Percentiles rank a stretch among this genome's conserved stretches.
These are phyloP conservation scores for Acrossocheilus wenchowensis DNA, from an alignment of 2,797 vertebrate species.

Conservation along the genomic window DNA sequence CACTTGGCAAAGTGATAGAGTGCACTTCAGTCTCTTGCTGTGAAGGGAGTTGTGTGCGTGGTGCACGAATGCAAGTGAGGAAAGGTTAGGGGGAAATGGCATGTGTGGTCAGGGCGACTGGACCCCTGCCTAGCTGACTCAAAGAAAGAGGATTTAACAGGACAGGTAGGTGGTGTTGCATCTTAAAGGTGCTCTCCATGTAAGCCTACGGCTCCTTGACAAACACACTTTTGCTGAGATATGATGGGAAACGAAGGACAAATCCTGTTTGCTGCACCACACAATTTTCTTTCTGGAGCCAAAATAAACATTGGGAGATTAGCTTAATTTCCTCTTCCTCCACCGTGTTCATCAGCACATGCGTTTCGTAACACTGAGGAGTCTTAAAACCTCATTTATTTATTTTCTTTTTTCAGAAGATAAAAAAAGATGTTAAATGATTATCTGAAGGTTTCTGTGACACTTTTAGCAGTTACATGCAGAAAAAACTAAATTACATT, in stretches of 20 bases:
- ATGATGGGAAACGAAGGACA: slow-evolving; percentile 19
- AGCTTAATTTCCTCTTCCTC: slow-evolving; percentile 46
- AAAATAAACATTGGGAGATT: slow-evolving; percentile 37
- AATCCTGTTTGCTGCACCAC: slow-evolving; percentile 16
- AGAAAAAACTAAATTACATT: too few relatives aligned
- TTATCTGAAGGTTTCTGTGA: not conserved
- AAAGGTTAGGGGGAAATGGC: slow-evolving; percentile 27
- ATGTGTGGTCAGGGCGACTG: slow-evolving; percentile 12
- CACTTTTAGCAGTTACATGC: not conserved
- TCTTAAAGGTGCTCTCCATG: not conserved
- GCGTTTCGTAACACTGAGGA: not conserved
- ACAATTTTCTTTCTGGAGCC: slow-evolving; percentile 12
- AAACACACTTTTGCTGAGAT: not conserved
- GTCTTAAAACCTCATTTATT: slow-evolving; percentile 12
- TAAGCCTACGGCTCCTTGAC: not conserved
- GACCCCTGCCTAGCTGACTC: slow-evolving; percentile 21
- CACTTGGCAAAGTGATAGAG: slow-evolving; percentile 39
- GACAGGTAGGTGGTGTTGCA: not conserved
- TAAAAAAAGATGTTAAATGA: not conserved
- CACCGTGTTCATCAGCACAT: not conserved
- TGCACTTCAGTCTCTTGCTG: slow-evolving; percentile 46
- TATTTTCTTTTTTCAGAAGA: not conserved
- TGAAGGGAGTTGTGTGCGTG: slow-evolving; percentile 28
- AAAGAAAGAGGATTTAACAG: slow-evolving; percentile 18
- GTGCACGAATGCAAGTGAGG: slow-evolving; percentile 4